Conservation (phyloP, 2,113 vertebrate species). For the Chitala chitala region DNA sequence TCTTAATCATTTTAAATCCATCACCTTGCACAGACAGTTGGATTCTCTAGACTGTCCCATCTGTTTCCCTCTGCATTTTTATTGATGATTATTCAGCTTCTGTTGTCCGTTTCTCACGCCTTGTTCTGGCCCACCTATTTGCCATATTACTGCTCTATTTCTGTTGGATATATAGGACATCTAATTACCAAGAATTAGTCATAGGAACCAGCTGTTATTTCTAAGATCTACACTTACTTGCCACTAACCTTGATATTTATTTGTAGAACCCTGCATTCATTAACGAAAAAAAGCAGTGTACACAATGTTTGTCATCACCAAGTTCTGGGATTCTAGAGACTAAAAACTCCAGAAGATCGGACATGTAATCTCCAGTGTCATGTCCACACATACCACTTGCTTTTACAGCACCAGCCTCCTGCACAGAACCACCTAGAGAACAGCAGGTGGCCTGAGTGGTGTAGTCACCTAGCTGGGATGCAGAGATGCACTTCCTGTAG, state of each 20-base stretch:
- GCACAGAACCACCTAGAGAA: constrained; percentile 2
- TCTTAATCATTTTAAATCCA: constrained; percentile 49
- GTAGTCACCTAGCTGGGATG: not conserved
- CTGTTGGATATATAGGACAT: not conserved
- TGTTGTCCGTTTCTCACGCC: not conserved
- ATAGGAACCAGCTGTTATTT: not conserved
- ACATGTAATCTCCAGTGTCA: constrained; percentile 1
- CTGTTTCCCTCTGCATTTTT: constrained; percentile 33
- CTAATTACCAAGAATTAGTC: not conserved
- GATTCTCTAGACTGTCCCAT: constrained; percentile 46
- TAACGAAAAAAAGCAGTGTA: not conserved
- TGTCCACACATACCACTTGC: constrained; percentile 40
- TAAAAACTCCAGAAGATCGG: not conserved
- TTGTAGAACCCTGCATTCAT: no score
- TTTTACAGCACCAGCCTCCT: not conserved
- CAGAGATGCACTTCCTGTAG: constrained; percentile 16
- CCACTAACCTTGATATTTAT: not conserved
- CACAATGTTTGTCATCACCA: not conserved
- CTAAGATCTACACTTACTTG: not conserved
- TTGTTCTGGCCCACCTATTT: not conserved
- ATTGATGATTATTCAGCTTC: not conserved
- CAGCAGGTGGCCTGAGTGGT: constrained; percentile 11
- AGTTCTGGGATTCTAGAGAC: constrained; percentile 3
- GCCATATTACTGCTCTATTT: not conserved
- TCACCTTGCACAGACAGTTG: constrained; percentile 36